Conservation (phyloP, 2,113 vertebrate species). For the Eretmochelys imbricata region DNA sequence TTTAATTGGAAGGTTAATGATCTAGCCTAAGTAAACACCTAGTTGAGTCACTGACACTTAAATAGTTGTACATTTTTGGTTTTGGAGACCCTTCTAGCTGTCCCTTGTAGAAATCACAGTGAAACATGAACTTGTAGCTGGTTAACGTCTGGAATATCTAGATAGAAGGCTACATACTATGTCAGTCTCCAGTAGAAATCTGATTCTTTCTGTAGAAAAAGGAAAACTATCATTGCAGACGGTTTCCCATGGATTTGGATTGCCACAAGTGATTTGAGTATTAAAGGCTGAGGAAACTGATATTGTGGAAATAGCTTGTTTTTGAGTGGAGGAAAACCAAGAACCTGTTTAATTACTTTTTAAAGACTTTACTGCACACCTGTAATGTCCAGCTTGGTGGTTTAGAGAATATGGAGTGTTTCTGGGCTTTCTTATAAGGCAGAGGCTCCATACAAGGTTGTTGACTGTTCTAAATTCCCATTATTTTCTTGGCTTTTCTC, state of each 20-base stretch:
- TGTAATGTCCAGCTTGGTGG: constrained; percentile 91
- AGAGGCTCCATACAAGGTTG: constrained; percentile 92
- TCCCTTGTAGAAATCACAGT: not conserved
- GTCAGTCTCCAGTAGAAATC: not conserved
- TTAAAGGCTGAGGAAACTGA: constrained; percentile 47
- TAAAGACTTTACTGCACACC: constrained; percentile 92
- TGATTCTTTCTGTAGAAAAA: accelerated
- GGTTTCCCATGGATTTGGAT: constrained; percentile 70
- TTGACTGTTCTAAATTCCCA: constrained; percentile 99
- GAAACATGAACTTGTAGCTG: not conserved
- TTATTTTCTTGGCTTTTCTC: constrained; percentile 99
- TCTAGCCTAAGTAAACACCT: not conserved
- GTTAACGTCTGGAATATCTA: not conserved
- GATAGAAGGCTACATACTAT: accelerated
- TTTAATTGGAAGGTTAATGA: not conserved
- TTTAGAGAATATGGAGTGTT: constrained; percentile 89
- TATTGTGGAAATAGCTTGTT: constrained; percentile 54
- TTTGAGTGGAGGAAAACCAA: constrained; percentile 75
- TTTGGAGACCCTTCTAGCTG: not conserved
- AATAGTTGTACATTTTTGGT: not conserved
- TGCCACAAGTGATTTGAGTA: constrained; percentile 63
- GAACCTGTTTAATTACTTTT: constrained; percentile 65
- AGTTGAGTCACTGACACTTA: not conserved
- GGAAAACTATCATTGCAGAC: constrained; percentile 21
- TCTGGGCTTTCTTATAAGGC: constrained; percentile 93